Percentiles rank a stretch among this genome's conserved stretches.
These are phyloP conservation scores for Nothoprocta perdicaria DNA, from an alignment of 2,113 vertebrate genomes.

Conservation along the genomic window DNA sequence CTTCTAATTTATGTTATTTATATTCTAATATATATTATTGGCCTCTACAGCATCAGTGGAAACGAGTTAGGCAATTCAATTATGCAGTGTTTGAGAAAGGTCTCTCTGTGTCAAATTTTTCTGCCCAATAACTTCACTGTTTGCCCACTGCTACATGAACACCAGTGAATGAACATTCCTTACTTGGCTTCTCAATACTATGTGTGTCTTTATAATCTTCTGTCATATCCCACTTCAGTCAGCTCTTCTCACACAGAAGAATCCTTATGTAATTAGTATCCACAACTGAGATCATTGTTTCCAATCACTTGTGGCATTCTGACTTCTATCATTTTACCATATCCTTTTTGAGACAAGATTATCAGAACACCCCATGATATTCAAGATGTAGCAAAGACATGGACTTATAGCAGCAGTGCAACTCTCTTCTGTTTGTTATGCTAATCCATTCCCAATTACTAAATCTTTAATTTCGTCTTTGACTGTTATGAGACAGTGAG, in stretches of 20 bases:
- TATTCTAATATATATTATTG: not conserved
- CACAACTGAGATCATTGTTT: not conserved
- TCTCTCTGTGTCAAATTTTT: not conserved
- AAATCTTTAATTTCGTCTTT: not conserved
- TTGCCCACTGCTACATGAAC: not conserved
- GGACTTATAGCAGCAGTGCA: not conserved
- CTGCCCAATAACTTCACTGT: not conserved
- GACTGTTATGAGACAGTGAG: not conserved
- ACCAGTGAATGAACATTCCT: not conserved
- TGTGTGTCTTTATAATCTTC: not conserved
- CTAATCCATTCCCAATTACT: not conserved
- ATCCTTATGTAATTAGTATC: not conserved
- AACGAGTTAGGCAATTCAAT: not conserved
- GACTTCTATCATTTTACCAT: not conserved
- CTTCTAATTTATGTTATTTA: not conserved
- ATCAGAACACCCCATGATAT: not conserved
- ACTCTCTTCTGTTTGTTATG: rapidly evolving
- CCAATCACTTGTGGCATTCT: not conserved
- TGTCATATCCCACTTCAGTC: not conserved
- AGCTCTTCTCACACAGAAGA: not conserved
- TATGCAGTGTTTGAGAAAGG: not conserved
- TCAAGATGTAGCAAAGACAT: not conserved
- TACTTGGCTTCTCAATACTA: not conserved
- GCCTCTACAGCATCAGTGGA: not conserved
- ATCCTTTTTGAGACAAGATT: not conserved